Evolutionary conservation across 1,140 invertebrate species (phyloP).

Genomic region (Drosophila tristis): DNA sequence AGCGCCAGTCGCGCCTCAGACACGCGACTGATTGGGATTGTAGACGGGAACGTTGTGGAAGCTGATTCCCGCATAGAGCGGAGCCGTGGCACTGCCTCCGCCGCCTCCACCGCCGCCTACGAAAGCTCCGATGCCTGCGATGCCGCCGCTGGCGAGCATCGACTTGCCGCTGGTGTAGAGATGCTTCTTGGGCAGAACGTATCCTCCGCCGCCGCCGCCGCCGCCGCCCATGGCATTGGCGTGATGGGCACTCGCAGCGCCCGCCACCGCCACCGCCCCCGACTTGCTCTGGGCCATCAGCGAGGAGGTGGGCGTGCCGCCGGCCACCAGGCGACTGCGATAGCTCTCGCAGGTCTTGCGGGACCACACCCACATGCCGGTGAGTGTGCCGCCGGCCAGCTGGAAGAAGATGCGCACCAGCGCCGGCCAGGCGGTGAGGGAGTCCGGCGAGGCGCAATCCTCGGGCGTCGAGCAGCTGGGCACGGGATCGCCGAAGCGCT

Average conservation of each 20-base stretch:
- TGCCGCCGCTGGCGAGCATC: slow-evolving; percentile 27
- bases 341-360: slow-evolving; percentile 90
- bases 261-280: slow-evolving; percentile 5
- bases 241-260: neutral
- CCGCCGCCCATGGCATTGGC: no score
- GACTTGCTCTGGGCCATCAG: slow-evolving; percentile 51
- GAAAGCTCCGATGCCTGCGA: neutral
- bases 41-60: slow-evolving; percentile 83
- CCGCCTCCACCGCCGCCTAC: neutral
- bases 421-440: slow-evolving; percentile 83
- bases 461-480: slow-evolving; percentile 85
- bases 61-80: slow-evolving; percentile 81
- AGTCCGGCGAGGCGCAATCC: slow-evolving; percentile 82
- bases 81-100: slow-evolving; percentile 17
- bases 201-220: no score
- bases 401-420: slow-evolving; percentile 90
- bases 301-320: slow-evolving; percentile 50
- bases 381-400: slow-evolving; percentile 92
- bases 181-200: slow-evolving; percentile 66
- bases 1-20: slow-evolving; percentile 35
- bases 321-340: slow-evolving; percentile 65
- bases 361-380: slow-evolving; percentile 96
- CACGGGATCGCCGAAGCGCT: slow-evolving; percentile 86
- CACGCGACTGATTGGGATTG: slow-evolving; percentile 69
- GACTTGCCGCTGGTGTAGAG: slow-evolving; percentile 75